Conservation (phyloP, 2,888 invertebrate species). For the Nyleta sp. region DNA sequence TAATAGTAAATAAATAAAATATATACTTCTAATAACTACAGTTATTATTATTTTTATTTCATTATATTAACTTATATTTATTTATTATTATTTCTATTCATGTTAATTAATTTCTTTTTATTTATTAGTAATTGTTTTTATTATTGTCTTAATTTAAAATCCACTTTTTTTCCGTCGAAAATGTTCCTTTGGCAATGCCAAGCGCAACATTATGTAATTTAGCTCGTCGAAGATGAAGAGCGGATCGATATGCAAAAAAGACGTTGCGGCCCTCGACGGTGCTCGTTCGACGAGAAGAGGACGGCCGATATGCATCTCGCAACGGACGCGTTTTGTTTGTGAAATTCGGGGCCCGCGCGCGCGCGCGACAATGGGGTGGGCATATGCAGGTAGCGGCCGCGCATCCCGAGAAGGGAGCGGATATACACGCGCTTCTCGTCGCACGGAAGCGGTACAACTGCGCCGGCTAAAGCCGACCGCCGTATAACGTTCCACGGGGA, state of each 20-base stretch:
- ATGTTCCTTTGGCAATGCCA: neutral
- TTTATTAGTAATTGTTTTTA: no score
- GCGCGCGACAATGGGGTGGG: slow-evolving; percentile 27
- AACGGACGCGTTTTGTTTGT: slow-evolving; percentile 44
- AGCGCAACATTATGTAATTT: slow-evolving; percentile 26
- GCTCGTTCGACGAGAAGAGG: slow-evolving; percentile 22
- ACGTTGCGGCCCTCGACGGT: slow-evolving; percentile 21
- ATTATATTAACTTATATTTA: no score
- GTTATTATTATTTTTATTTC: no score
- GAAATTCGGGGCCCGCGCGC: neutral
- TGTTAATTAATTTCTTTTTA: no score
- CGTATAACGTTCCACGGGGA: no score
- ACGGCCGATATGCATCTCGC: slow-evolving; percentile 24
- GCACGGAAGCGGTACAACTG: slow-evolving; percentile 44
- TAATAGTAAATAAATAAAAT: no score
- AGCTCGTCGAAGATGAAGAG: slow-evolving; percentile 17
- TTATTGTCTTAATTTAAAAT: no score
- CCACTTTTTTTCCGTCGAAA: neutral
- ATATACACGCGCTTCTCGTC: neutral
- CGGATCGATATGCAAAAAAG: slow-evolving; percentile 38
- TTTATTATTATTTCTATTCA: no score
- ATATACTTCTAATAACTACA: no score
- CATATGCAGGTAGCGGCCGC: slow-evolving; percentile 32
- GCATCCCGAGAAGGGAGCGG: slow-evolving; percentile 17
- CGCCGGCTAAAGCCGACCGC: slow-evolving; percentile 3